Evolutionary conservation across 1,140 invertebrate species (phyloP).

Genomic region (Drosophila repletoides): DNA sequence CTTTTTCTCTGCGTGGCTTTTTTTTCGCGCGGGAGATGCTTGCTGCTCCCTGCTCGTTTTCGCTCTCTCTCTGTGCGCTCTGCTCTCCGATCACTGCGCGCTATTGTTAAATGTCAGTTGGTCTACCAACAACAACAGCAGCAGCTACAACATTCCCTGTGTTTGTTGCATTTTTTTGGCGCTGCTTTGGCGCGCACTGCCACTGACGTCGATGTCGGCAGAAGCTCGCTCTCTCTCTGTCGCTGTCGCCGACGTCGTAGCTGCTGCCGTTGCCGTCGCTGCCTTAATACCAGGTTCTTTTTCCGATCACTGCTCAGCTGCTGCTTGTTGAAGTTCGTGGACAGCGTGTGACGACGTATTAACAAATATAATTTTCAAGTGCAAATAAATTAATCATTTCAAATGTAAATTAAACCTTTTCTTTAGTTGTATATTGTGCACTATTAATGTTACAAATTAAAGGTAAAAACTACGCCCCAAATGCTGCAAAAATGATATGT

Average conservation of each 20-base stretch:
- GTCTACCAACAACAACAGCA: slow-evolving; percentile 38
- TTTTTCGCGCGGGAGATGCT: slow-evolving; percentile 50
- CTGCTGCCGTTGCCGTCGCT: slow-evolving; percentile 1
- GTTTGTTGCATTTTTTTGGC: slow-evolving; percentile 71
- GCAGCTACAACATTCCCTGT: slow-evolving; percentile 32
- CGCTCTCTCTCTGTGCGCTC: background rate
- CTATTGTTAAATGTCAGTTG: slow-evolving; percentile 55
- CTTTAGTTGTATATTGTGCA: background rate
- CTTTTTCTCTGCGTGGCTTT: slow-evolving; percentile 20
- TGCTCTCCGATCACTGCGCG: background rate
- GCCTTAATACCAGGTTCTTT: slow-evolving; percentile 22
- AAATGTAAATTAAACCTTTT: slow-evolving; percentile 16
- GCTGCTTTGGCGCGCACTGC: slow-evolving; percentile 59
- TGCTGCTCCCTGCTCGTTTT: slow-evolving; percentile 9
- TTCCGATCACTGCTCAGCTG: slow-evolving; percentile 47
- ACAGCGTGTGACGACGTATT: slow-evolving; percentile 60
- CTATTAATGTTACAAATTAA: slow-evolving; percentile 1
- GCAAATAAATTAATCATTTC: slow-evolving; percentile 26
- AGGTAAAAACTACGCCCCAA: slow-evolving; percentile 27
- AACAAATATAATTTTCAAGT: slow-evolving; percentile 46
- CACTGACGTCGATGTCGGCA: slow-evolving; percentile 17
- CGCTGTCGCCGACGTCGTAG: background rate
- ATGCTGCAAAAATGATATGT: slow-evolving; percentile 39
- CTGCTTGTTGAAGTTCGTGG: slow-evolving; percentile 64
- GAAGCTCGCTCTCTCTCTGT: slow-evolving; percentile 19